These are phyloP conservation scores for Melanotus villosus DNA, from an alignment of 2,888 invertebrate species.

Conservation along the genomic window DNA sequence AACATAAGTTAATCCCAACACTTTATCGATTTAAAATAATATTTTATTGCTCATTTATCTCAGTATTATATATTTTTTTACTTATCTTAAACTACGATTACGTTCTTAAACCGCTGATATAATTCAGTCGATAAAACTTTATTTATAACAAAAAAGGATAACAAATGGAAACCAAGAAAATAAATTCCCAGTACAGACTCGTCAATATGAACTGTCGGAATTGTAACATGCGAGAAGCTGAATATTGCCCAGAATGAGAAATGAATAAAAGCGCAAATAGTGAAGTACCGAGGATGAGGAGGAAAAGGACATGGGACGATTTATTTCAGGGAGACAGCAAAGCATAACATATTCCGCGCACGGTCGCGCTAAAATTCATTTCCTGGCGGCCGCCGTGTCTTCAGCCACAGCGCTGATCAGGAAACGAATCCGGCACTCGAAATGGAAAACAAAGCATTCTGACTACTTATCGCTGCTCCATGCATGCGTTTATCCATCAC, in stretches of 20 bases:
- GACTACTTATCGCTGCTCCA: slow-evolving; percentile 56
- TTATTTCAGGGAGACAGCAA: slow-evolving; percentile 51
- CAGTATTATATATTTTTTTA: no score
- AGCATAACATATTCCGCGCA: slow-evolving; percentile 58
- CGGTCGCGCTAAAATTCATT: slow-evolving; percentile 66
- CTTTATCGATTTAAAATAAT: no score
- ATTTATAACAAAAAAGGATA: neutral
- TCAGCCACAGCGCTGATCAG: slow-evolving; percentile 64
- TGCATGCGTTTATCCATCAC: slow-evolving; percentile 55
- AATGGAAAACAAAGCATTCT: slow-evolving; percentile 65
- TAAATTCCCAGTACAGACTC: neutral
- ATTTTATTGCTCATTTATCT: no score
- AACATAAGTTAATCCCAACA: no score
- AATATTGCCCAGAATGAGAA: slow-evolving; percentile 6
- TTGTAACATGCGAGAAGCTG: slow-evolving; percentile 6
- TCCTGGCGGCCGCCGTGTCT: slow-evolving; percentile 66
- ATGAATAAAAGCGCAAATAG: slow-evolving; percentile 30
- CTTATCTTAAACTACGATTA: no score
- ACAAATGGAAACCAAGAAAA: neutral
- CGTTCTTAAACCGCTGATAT: no score
- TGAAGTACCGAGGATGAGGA: slow-evolving; percentile 33
- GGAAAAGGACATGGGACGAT: slow-evolving; percentile 51
- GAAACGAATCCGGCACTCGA: slow-evolving; percentile 65
- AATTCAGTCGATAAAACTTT: no score
- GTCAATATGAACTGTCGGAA: slow-evolving; percentile 10